Conservation (phyloP, 2,113 vertebrate genomes). For the Erythrocercus mccallii region DNA sequence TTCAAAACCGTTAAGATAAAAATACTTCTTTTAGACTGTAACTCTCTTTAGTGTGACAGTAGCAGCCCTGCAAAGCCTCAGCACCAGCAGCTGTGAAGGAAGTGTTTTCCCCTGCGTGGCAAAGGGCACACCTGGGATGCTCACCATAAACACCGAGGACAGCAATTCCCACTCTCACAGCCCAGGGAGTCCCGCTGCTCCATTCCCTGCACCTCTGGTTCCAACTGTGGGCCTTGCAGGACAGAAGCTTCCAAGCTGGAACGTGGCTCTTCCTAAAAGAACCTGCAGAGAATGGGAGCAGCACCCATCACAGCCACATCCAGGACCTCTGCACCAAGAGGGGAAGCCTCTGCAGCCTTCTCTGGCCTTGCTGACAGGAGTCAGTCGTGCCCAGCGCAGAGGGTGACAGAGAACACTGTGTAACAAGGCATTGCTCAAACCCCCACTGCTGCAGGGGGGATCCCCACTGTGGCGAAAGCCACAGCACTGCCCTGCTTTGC, state of each 20-base stretch:
- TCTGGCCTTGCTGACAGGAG: neutral
- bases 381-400: fast-evolving
- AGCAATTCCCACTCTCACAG: neutral
- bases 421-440: neutral
- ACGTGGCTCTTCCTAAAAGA: neutral
- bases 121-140: neutral
- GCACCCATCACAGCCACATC: neutral
- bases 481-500: neutral
- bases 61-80: neutral
- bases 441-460: fast-evolving
- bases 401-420: fast-evolving
- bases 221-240: neutral
- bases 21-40: neutral
- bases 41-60: neutral
- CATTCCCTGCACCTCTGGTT: neutral
- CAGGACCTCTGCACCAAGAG: neutral
- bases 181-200: fast-evolving
- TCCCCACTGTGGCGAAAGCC: too few relatives aligned
- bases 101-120: neutral
- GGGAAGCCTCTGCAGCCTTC: fast-evolving
- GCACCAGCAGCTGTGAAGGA: neutral
- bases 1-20: slow-evolving; percentile 43
- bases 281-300: fast-evolving
- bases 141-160: fast-evolving
- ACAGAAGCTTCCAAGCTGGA: neutral